These are phyloP conservation scores for Pristiophorus japonicus DNA, from an alignment of 2,113 vertebrate species.

Conservation along the genomic window DNA sequence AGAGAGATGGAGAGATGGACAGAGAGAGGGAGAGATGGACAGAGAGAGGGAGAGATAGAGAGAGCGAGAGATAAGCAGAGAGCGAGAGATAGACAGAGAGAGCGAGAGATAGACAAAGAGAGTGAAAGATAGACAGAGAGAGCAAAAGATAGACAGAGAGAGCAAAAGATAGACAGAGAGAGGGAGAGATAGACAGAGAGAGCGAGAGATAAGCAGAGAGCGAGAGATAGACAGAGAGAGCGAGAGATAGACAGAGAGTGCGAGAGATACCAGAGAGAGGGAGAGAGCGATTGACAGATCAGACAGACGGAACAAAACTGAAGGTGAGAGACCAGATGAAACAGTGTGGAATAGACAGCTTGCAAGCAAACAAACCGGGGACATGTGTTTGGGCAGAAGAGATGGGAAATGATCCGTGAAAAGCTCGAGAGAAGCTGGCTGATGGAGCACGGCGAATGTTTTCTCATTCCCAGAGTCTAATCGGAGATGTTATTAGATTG, in stretches of 20 bases:
- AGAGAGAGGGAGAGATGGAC: not conserved
- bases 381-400: not conserved
- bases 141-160: not conserved
- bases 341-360: not conserved
- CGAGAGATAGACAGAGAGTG: not conserved
- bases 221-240: not conserved
- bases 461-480: conserved; percentile 2
- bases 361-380: too few relatives aligned
- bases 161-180: not conserved
- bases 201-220: too few relatives aligned
- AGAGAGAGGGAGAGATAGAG: not conserved
- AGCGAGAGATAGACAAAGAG: not conserved
- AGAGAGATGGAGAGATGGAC: not conserved
- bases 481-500: not conserved
- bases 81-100: not conserved
- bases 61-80: too few relatives aligned
- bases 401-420: conserved; percentile 23
- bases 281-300: not conserved
- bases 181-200: not conserved
- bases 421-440: not conserved
- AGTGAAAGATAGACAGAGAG: not conserved
- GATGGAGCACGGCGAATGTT: not conserved
- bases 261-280: not conserved
- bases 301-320: not conserved
- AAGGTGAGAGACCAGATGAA: not conserved